phyloP scores from a whole-genome alignment of 1,140 invertebrate species.

The Eupristina koningsbergeri region DNA sequence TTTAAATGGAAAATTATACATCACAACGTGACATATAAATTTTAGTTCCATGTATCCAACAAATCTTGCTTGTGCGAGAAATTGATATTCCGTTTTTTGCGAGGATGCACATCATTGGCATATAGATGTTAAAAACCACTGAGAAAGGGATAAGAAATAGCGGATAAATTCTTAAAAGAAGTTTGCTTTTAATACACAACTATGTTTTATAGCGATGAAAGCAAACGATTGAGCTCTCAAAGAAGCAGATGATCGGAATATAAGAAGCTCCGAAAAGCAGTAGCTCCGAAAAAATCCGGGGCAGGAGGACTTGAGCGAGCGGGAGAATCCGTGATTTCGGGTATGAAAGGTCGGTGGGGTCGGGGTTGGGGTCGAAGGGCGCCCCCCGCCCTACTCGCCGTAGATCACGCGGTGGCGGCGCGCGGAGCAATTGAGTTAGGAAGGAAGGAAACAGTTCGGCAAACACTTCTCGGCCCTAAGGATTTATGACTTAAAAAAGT shows the following conservation, averaged over 20 bases:
- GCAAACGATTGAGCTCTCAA: not conserved
- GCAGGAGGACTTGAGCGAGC: slow-evolving; percentile 56
- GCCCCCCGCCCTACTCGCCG: slow-evolving; percentile 56
- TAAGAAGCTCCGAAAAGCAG: not conserved
- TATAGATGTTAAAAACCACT: not conserved
- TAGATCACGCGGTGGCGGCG: slow-evolving; percentile 65
- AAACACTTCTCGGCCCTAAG: slow-evolving; percentile 69
- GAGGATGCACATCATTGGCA: not conserved
- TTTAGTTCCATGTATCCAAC: too few relatives aligned
- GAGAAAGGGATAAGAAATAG: not conserved
- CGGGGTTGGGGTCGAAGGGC: too few relatives aligned
- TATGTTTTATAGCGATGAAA: not conserved
- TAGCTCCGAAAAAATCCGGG: slow-evolving; percentile 57
- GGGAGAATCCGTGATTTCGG: slow-evolving; percentile 66
- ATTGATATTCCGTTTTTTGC: too few relatives aligned
- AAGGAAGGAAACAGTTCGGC: slow-evolving; percentile 74
- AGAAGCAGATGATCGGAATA: slow-evolving; percentile 11
- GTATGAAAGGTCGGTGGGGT: slow-evolving; percentile 48
- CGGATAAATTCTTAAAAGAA: not conserved
- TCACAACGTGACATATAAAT: too few relatives aligned
- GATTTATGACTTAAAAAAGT: slow-evolving; percentile 74
- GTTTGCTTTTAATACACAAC: not conserved
- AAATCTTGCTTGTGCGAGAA: too few relatives aligned
- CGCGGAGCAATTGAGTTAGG: slow-evolving; percentile 72
- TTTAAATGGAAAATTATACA: not conserved